Base-by-base conservation (phyloP, 92 coral and sea anemone species). In the Palythoa grandis region DNA sequence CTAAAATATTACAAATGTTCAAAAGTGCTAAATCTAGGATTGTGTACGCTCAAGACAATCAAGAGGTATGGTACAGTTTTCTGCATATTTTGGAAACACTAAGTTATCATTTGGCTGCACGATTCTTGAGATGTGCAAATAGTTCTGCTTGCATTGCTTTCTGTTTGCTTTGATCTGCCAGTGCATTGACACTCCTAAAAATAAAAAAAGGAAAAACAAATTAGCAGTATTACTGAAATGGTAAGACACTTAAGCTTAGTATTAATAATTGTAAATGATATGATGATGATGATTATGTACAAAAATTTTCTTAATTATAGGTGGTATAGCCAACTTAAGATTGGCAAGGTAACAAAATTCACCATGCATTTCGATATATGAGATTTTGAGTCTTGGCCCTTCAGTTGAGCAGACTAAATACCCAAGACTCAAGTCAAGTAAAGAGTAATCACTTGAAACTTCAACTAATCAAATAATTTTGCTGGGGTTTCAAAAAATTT, bases 111-210 rank as follows among this genome's bases (percentile, higher is more conserved):
- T 80, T 80, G 4, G 72, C 39, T 40, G 74, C 29, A 69, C 98
- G 98, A 87, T 82, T 97, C 87, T 97, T 93, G 77, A 97, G 93
- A 69, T 91, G 93, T 66, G 88, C 90, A 86, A 97, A 92, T 20
- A 97, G 96, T 87, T 97, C 98, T 8, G 95, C 94, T 82, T 97
- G 99, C 95, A 97, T 79, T 22, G 89, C 91, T 71, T 87, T 89
- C 88, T 95, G 96, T 78, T 95, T 92, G 57, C 91, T 90, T 79
- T 92, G 92, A 76, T 92, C 98, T 56, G 91, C 88, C 74, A 97
- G 85, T 85, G 97, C 91, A 76, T 86, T 91, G 43, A 92, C 93
- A 89, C 97, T 93, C 96, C 99, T 97, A 83, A 2, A 90, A 88
- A 57, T 43, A 72, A 37, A 10, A 16, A 43, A 47, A 58, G 24